Base-by-base conservation (phyloP, 2,888 invertebrate genomes). In the Chironomus riparius region DNA sequence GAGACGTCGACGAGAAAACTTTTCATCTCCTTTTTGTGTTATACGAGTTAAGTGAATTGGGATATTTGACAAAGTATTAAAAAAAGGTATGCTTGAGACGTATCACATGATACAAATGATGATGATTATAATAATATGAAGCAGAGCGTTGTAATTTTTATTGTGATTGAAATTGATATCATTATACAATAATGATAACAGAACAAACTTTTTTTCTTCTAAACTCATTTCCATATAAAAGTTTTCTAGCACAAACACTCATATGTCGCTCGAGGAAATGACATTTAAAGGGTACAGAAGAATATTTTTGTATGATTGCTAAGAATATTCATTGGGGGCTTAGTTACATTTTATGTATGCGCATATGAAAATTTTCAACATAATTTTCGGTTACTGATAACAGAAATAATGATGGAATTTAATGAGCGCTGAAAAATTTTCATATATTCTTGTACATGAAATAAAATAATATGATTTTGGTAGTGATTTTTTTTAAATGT, bases 81-180 rank as follows among this genome's bases (percentile, higher is more conserved):
- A 71, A 71, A 70, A 72, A 72, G 72, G 61, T 61, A 72, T 13
- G 13, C 21, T 22, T 13, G 13, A 18, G 18, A 65, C 22, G 10
- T 38, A 38, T 38, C 38, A 38, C 38, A 38, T 38, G 38, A 38
- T 24, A 65, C 12, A 22, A 10, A 24, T 6, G 13, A 65, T 24
- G 21, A 62, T 18, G 21, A 68, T 28, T 2, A 68, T 28, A n/a
- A 62, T 28, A 28, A 10, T 24, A 12, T 13, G n/a, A 24, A 18
- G 62, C 22, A 62, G 62, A 68, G 15, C 24, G 21, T 15, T 24
- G 61, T 72, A 61, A 62, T 72, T 72, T 72, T 72, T 72, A 72
- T 72, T 70, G 70, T 70, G 70, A 70, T 70, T 72, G 61, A 72
- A 72, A 72, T 72, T 72, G 72, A 72, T 72, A 72, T 72, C 61